phyloP scores from a whole-genome alignment of 2,797 vertebrate species.

The Remorina albescens region DNA sequence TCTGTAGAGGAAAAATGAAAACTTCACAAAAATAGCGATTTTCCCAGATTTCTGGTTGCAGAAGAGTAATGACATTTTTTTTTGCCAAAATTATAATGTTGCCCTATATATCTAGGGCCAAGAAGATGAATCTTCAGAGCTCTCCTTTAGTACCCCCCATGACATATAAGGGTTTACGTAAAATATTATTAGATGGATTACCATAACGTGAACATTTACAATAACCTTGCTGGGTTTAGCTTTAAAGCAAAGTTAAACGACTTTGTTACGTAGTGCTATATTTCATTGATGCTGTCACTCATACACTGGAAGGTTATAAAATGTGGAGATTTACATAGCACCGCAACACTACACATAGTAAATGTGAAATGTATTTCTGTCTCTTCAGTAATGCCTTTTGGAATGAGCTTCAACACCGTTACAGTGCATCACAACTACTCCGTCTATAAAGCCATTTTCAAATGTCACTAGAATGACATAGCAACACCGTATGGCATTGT shows the following conservation, averaged over 20 bases:
- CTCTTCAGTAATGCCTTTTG: constrained; percentile 6
- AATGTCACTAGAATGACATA: constrained; percentile 30
- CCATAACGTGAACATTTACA: not conserved
- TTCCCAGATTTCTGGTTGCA: not conserved
- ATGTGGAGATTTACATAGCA: not conserved
- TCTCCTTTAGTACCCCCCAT: not conserved
- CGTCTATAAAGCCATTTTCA: constrained; percentile 31
- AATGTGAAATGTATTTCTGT: constrained; percentile 11
- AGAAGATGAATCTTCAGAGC: not conserved
- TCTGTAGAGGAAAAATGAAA: constrained; percentile 81
- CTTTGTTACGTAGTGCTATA: no score
- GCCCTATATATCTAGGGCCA: no score
- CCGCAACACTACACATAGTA: not conserved
- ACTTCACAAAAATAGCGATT: not conserved
- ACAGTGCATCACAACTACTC: constrained; percentile 3
- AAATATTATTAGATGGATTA: not conserved
- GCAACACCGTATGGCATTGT: constrained; percentile 35
- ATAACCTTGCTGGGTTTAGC: not conserved
- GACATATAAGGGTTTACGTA: not conserved
- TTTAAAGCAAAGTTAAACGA: no score
- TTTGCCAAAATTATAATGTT: not conserved
- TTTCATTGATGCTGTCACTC: not conserved
- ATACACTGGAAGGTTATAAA: not conserved
- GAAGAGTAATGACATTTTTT: not conserved
- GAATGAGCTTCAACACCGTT: constrained; percentile 1